phyloP scores from a whole-genome alignment of 2,113 vertebrate species.

The Nerophis ophidion region DNA sequence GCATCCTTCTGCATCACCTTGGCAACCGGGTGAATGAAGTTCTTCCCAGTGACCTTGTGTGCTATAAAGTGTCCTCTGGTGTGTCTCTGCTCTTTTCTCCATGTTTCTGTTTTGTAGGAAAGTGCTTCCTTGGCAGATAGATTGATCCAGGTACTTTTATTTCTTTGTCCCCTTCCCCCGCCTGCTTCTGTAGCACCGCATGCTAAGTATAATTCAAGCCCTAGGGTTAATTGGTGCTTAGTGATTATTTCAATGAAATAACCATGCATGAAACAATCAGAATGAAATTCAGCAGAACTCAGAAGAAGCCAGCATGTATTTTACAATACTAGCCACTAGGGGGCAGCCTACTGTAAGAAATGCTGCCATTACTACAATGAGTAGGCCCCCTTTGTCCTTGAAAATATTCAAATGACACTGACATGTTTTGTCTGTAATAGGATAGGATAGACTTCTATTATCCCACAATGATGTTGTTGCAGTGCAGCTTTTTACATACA shows the following conservation, averaged over 20 bases:
- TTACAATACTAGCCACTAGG: neutral
- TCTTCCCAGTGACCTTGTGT: constrained; percentile 53
- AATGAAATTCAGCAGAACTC: neutral
- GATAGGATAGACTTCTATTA: too few species aligned
- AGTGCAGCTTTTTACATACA: too few species aligned
- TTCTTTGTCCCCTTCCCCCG: constrained; percentile 49
- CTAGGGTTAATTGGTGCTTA: neutral
- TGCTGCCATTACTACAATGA: neutral
- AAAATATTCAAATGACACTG: too few species aligned
- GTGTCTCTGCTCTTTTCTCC: constrained; percentile 76
- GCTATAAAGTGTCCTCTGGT: constrained; percentile 72
- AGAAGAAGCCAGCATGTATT: neutral
- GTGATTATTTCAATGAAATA: constrained; percentile 3
- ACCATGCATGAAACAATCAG: constrained; percentile 45
- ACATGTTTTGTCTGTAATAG: too few species aligned
- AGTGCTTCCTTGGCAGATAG: constrained; percentile 99
- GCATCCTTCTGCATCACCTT: too few species aligned
- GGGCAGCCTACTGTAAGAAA: neutral
- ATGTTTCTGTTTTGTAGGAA: constrained; percentile 96
- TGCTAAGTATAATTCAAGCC: constrained; percentile 42
- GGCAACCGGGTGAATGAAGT: too few species aligned
- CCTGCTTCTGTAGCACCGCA: constrained; percentile 46
- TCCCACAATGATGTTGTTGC: too few species aligned
- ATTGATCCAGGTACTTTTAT: constrained; percentile 98
- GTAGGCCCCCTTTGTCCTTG: too few species aligned